Evolutionary conservation across 2,888 invertebrate species (phyloP).

Genomic region (Lithosia quadra): DNA sequence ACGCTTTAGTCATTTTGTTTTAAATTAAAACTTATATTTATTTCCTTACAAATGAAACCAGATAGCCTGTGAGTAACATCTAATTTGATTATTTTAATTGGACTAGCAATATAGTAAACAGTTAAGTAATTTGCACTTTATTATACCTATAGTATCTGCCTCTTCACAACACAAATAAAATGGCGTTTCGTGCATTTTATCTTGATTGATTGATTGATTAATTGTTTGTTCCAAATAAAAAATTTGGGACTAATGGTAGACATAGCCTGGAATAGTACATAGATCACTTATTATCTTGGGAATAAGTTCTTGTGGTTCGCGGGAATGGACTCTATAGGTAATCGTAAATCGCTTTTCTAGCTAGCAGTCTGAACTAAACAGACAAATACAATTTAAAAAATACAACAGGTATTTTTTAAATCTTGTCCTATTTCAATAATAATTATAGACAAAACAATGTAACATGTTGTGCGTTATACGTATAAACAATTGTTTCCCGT

Average conservation of each 20-base stretch:
- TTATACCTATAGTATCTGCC: neutral
- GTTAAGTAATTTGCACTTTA: slow-evolving; percentile 18
- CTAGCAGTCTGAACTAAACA: no score
- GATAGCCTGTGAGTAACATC: neutral
- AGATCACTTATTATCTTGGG: neutral
- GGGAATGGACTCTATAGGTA: neutral
- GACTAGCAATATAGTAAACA: neutral
- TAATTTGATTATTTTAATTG: neutral
- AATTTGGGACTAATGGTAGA: neutral
- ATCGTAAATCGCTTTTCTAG: neutral
- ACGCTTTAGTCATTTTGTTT: slow-evolving; percentile 51
- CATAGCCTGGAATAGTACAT: neutral
- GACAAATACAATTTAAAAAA: neutral
- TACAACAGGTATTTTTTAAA: no score
- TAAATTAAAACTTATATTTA: slow-evolving; percentile 15
- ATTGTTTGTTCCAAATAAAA: neutral
- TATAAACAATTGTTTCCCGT: slow-evolving; percentile 48
- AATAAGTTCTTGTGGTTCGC: neutral
- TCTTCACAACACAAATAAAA: neutral
- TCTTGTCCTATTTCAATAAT: neutral
- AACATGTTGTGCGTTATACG: slow-evolving; percentile 33
- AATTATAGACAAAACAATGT: slow-evolving; percentile 15
- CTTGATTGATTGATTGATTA: no score
- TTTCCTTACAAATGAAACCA: neutral
- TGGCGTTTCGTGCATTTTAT: neutral